These are phyloP conservation scores for Drosophila biarmipes DNA, from an alignment of 1,140 invertebrate genomes.

Conservation along the genomic window DNA sequence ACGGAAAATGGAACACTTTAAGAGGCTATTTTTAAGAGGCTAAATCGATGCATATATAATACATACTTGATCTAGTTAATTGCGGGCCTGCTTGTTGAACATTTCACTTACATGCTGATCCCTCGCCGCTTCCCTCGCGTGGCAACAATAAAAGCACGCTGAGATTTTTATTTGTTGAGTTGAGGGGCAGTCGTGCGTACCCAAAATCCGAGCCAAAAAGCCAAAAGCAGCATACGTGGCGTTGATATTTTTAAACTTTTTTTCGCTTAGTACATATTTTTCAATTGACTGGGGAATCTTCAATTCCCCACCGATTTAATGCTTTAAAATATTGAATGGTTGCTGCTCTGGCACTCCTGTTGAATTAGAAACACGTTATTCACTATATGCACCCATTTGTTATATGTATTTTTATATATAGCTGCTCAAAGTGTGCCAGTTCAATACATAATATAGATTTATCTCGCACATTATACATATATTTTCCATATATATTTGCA, in stretches of 20 bases:
- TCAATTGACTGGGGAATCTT: conserved; percentile 8
- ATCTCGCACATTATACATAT: conserved; percentile 24
- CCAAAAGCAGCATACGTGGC: conserved; percentile 68
- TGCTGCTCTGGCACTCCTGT: not conserved
- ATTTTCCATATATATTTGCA: conserved; percentile 24
- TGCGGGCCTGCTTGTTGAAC: conserved; percentile 51
- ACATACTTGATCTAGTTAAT: conserved; percentile 53
- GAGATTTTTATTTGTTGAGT: conserved; percentile 52
- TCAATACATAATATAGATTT: conserved; percentile 41
- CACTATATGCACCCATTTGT: conserved; percentile 3
- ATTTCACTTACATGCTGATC: conserved; percentile 74
- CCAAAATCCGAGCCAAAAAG: conserved; percentile 62
- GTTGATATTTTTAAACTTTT: conserved; percentile 75
- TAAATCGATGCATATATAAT: conserved; percentile 28
- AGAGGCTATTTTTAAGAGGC: conserved; percentile 27
- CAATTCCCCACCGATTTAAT: conserved; percentile 3
- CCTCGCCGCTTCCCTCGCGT: conserved; percentile 56
- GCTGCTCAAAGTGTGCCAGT: conserved; percentile 54
- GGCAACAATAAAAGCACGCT: conserved; percentile 64
- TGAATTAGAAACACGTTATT: not conserved
- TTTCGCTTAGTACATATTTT: conserved; percentile 28
- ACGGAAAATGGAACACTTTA: conserved; percentile 38
- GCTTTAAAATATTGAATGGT: not conserved
- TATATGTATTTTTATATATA: conserved; percentile 33
- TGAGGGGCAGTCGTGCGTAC: conserved; percentile 45